Evolutionary conservation across 2,888 invertebrate species (phyloP).

Genomic region (Ophion ellenae): DNA sequence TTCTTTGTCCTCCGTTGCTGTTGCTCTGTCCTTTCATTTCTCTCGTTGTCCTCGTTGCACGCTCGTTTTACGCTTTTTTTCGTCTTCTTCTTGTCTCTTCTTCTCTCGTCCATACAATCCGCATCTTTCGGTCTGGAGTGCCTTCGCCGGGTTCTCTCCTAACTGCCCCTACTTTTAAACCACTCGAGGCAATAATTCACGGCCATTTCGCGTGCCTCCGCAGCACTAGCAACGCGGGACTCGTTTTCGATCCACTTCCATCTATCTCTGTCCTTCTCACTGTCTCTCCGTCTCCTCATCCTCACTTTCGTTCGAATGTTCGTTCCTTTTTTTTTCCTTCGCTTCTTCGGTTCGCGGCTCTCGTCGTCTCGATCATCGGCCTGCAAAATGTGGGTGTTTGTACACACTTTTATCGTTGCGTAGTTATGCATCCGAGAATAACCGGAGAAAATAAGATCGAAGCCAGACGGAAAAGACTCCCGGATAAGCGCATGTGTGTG

Average conservation of each 20-base stretch:
- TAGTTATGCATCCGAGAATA: slow-evolving; percentile 48
- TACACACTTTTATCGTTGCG: slow-evolving; percentile 49
- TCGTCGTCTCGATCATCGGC: slow-evolving; percentile 49
- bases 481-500: neutral
- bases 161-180: slow-evolving; percentile 68
- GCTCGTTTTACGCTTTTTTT: slow-evolving; percentile 34
- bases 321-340: neutral
- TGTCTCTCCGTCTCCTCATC: slow-evolving; percentile 1
- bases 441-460: slow-evolving; percentile 50
- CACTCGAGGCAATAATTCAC: slow-evolving; percentile 73
- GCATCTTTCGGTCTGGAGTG: slow-evolving; percentile 55
- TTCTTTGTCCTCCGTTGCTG: slow-evolving; percentile 60
- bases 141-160: slow-evolving; percentile 61
- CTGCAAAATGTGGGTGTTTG: slow-evolving; percentile 59
- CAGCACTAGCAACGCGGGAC: slow-evolving; percentile 56
- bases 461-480: slow-evolving; percentile 1
- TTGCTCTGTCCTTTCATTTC: neutral
- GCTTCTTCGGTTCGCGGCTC: slow-evolving; percentile 34
- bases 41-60: slow-evolving; percentile 47
- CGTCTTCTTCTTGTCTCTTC: slow-evolving; percentile 20
- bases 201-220: slow-evolving; percentile 65
- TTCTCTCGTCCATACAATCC: slow-evolving; percentile 54
- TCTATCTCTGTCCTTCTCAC: slow-evolving; percentile 34
- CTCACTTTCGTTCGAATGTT: slow-evolving; percentile 16
- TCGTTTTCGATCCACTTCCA: slow-evolving; percentile 61